These are phyloP conservation scores for Pomatorhinus ruficollis DNA, from an alignment of 2,113 vertebrate genomes.

Conservation along the genomic window DNA sequence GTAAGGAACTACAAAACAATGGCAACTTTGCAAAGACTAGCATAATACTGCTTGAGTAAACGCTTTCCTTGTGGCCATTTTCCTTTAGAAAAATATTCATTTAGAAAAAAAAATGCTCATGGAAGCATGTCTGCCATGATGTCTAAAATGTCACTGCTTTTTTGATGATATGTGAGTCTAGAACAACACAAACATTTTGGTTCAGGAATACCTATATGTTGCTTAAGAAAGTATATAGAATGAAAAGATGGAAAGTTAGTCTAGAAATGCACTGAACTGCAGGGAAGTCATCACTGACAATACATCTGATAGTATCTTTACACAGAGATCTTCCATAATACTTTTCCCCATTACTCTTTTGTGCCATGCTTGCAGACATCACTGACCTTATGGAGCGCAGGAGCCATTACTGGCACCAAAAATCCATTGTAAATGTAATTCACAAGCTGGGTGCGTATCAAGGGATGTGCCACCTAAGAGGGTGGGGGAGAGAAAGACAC, in stretches of 20 bases:
- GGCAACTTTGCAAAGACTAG: background rate
- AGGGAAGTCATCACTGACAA: background rate
- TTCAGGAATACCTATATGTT: background rate
- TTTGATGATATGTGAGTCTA: background rate
- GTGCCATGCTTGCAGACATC: background rate
- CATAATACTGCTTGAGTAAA: background rate
- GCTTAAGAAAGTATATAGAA: background rate
- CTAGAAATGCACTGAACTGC: background rate
- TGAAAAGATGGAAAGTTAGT: background rate
- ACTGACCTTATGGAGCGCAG: conserved; percentile 94
- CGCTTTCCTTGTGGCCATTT: background rate
- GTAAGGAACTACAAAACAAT: background rate
- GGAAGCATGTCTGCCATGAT: background rate
- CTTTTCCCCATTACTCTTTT: background rate
- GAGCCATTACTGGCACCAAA: conserved; percentile 93
- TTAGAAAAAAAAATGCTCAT: background rate
- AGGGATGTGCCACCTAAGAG: conserved; percentile 84
- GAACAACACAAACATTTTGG: background rate
- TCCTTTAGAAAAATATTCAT: background rate
- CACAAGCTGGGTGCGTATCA: conserved; percentile 91
- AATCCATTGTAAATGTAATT: conserved; percentile 97
- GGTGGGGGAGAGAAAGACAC: background rate
- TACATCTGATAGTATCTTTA: background rate
- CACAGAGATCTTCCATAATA: background rate
- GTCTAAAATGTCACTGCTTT: background rate